Percentiles rank a stretch among this genome's conserved stretches.
phyloP scores from a whole-genome alignment of 2,113 vertebrate species.

The Hippocampus abdominalis region DNA sequence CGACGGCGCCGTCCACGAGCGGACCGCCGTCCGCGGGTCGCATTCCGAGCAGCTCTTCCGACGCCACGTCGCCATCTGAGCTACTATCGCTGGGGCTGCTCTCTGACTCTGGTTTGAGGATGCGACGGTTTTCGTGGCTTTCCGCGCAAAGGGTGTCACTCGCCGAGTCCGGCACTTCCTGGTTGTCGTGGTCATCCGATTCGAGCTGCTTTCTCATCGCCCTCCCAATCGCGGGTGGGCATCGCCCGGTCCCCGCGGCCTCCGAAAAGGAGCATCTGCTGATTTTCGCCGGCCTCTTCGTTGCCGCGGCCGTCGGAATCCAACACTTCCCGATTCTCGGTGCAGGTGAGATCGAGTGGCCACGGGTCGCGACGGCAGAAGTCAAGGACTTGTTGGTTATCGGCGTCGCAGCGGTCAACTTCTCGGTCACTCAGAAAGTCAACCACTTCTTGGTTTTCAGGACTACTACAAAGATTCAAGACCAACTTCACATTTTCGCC shows the following conservation, averaged over 20 bases:
- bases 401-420: conserved; percentile 17
- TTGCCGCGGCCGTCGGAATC: conserved; percentile 25
- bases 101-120: conserved; percentile 18
- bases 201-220: conserved; percentile 33
- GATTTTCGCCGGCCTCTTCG: conserved; percentile 43
- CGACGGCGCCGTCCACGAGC: conserved; percentile 3
- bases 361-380: conserved; percentile 19
- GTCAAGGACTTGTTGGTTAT: conserved; percentile 45
- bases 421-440: conserved; percentile 19
- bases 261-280: conserved; percentile 15
- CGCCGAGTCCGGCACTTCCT: conserved; percentile 41
- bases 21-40: no score
- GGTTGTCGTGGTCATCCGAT: conserved; percentile 37
- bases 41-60: conserved; percentile 24
- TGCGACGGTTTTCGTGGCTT: conserved; percentile 47
- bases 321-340: conserved; percentile 47
- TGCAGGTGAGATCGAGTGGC: conserved; percentile 5
- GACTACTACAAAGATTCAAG: conserved; percentile 17
- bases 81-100: conserved; percentile 33
- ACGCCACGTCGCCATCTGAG: conserved; percentile 48
- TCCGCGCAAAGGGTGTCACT: conserved; percentile 24
- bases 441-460: conserved; percentile 54
- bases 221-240: neutral
- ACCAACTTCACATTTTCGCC: conserved; percentile 5
- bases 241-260: conserved; percentile 22